Evolutionary conservation across 2,888 invertebrate genomes (phyloP).

Genomic region (Margaritifera margaritifera): DNA sequence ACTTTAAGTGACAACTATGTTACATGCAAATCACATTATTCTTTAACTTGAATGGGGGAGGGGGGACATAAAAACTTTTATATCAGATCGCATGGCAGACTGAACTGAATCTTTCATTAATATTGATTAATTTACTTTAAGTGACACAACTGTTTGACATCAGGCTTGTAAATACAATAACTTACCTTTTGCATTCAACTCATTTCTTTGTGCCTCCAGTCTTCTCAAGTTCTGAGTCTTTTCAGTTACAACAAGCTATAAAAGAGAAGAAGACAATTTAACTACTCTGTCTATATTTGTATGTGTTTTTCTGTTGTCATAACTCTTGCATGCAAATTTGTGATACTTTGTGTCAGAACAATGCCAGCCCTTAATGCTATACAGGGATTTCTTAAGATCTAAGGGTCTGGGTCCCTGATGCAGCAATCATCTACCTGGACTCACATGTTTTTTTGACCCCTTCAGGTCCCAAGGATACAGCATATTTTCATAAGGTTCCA

Average conservation of each 20-base stretch:
- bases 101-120: neutral
- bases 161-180: neutral
- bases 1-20: too few species aligned
- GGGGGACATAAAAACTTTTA: too few species aligned
- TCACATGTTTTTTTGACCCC: too few species aligned
- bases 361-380: neutral
- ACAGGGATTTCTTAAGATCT: too few species aligned
- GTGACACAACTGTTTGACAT: neutral
- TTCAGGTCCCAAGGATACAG: too few species aligned
- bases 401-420: too few species aligned
- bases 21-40: too few species aligned
- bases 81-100: too few species aligned
- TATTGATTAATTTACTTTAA: neutral
- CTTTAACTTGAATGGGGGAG: too few species aligned
- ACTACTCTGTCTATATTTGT: neutral
- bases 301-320: neutral
- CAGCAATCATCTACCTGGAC: too few species aligned
- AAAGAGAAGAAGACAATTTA: slow-evolving; percentile 16
- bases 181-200: slow-evolving; percentile 96
- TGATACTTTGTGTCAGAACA: neutral
- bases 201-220: slow-evolving; percentile 98
- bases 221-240: slow-evolving; percentile 97
- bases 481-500: too few species aligned
- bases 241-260: slow-evolving; percentile 90
- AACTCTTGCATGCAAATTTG: neutral